Conservation (phyloP, 2,888 invertebrate species). For the Nomada fabriciana region DNA sequence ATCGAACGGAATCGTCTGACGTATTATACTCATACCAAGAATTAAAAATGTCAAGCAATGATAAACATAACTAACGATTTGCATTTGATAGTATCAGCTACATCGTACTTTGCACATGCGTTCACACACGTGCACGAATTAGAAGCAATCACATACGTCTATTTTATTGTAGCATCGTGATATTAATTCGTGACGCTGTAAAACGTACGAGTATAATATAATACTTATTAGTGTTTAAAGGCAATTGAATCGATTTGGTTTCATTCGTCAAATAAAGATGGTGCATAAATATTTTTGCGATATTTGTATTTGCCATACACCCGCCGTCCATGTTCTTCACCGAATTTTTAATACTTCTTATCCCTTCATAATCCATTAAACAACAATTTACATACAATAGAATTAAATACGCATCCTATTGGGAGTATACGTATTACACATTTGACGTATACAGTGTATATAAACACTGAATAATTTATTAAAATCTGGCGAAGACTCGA, state of each 20-base stretch:
- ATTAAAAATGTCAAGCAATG: slow-evolving; percentile 29
- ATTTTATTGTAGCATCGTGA: neutral
- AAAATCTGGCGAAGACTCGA: neutral
- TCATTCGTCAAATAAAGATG: no score
- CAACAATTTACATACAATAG: no score
- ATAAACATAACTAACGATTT: neutral
- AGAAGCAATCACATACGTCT: neutral
- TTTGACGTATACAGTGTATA: no score
- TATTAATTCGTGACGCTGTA: slow-evolving; percentile 38
- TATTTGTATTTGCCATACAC: no score
- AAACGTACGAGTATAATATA: slow-evolving; percentile 29
- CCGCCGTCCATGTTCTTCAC: neutral
- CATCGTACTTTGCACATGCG: neutral
- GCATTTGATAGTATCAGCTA: slow-evolving; percentile 8
- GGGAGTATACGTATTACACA: no score
- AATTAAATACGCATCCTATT: neutral
- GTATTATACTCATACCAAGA: neutral
- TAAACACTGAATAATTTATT: neutral
- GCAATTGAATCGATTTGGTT: no score
- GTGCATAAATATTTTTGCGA: no score
- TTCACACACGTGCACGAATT: neutral
- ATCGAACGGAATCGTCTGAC: neutral
- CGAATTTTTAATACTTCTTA: neutral
- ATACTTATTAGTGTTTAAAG: no score
- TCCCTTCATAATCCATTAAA: no score